Evolutionary conservation across 2,888 invertebrate species (phyloP).

Genomic region (Apoderus coryli): DNA sequence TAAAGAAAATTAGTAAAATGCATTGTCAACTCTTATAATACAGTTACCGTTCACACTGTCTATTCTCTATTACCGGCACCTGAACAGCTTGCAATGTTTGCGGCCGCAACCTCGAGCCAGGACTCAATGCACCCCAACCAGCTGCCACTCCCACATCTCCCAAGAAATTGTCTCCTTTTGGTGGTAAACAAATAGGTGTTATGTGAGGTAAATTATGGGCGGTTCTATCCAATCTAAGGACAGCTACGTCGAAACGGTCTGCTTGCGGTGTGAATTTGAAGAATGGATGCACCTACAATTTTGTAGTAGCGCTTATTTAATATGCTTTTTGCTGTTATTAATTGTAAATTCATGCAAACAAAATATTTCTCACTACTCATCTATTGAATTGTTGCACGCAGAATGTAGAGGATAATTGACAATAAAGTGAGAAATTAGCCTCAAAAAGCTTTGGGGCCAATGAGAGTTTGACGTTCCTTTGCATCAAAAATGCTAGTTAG

Average conservation of each 20-base stretch:
- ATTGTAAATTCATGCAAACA: no score
- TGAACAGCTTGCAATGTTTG: slow-evolving; percentile 84
- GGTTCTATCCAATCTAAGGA: slow-evolving; percentile 69
- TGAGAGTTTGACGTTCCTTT: no score
- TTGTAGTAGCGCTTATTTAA: no score
- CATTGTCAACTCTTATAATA: no score
- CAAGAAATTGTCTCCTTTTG: slow-evolving; percentile 76
- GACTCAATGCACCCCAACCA: slow-evolving; percentile 75
- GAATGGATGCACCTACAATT: slow-evolving; percentile 74
- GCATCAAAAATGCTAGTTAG: no score
- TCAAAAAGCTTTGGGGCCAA: no score
- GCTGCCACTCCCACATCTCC: slow-evolving; percentile 57
- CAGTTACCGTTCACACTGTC: slow-evolving; percentile 52
- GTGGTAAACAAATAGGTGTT: slow-evolving; percentile 81
- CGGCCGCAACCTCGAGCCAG: slow-evolving; percentile 73
- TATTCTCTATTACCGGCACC: slow-evolving; percentile 84
- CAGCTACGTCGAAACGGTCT: slow-evolving; percentile 82
- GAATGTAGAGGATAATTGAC: no score
- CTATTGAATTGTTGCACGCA: no score
- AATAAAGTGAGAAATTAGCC: no score
- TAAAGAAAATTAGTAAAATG: no score
- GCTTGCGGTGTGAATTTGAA: slow-evolving; percentile 90
- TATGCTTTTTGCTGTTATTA: background rate
- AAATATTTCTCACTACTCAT: no score
- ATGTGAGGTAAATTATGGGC: slow-evolving; percentile 88